Evolutionary conservation across 2,113 vertebrate genomes (phyloP), one percentile per base, ranked within the genome.

Genomic region (Nothocercus julius): DNA sequence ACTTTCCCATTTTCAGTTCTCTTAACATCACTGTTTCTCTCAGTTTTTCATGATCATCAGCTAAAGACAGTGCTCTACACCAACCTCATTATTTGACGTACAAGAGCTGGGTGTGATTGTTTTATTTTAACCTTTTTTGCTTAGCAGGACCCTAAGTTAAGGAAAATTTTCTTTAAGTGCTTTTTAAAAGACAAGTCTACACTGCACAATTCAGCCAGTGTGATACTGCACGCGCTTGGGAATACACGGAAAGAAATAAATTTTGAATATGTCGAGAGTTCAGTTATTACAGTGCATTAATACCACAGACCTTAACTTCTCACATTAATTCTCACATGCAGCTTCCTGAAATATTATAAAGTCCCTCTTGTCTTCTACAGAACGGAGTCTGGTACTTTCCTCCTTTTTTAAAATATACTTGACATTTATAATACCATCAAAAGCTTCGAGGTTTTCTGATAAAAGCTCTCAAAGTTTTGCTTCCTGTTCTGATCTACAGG

Each of bases 371-470:
- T 96, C 95, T 94, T 95, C 94, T 96, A 84, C 27, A 80, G 92
- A 97, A 95, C 93, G 92, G 80, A 96, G 73, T 54, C 88, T 94
- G 93, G 95, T 97, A 97, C 96, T 97, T 84, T 75, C 78, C 93
- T 97, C 38, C 62, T 95, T 83, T 83, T 94, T 86, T 89, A 87
- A 91, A 97, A 95, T 93, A 89, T 21, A 86, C 94, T 96, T 98
- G 97, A 98, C 98, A 97, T 98, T 98, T 98, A 96, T 93, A 94
- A 77, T 87, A 92, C 83, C 96, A 96, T 96, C 95, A 97, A 94
- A 97, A 97, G 90, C 85, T 96, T 97, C 98, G 97, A 98, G 97
- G 97, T 97, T 98, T 98, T 97, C 87, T 97, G 96, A 96, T 94
- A 97, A 95, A 96, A 96, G 80, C 88, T 96, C 96, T 97, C 89